Evolutionary conservation across 1,140 invertebrate species (phyloP).

Genomic region (Achatina immaculata): DNA sequence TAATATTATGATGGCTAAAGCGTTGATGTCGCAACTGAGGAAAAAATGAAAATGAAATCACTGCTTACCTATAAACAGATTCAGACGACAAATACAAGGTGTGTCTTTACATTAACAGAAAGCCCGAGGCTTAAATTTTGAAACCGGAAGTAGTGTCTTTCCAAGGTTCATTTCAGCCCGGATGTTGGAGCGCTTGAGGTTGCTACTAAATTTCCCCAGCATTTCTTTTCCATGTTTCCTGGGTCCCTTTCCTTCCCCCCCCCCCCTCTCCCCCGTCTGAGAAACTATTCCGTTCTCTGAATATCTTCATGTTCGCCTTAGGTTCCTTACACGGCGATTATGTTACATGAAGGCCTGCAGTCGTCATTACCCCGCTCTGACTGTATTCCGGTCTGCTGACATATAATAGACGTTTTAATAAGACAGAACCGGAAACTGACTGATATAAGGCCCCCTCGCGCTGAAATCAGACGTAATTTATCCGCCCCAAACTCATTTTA

Average conservation of each 20-base stretch:
- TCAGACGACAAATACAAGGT: background rate
- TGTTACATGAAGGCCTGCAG: background rate
- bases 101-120: background rate
- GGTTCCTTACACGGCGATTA: background rate
- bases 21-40: too few relatives aligned
- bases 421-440: conserved; percentile 1
- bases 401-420: conserved; percentile 13
- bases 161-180: conserved; percentile 36
- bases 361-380: conserved; percentile 10
- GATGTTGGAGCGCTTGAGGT: conserved; percentile 26
- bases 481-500: background rate
- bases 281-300: background rate
- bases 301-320: background rate
- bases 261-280: background rate
- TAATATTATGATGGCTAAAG: too few relatives aligned
- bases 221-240: background rate
- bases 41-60: too few relatives aligned
- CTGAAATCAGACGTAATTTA: background rate
- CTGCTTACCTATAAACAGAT: too few relatives aligned
- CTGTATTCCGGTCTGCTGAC: background rate
- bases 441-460: conserved; percentile 9
- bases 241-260: background rate
- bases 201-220: background rate
- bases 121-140: conserved; percentile 8
- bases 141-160: conserved; percentile 36